These are phyloP conservation scores for Zoanthus solanderi DNA, from an alignment of 92 coral and sea anemone species.

Conservation along the genomic window DNA sequence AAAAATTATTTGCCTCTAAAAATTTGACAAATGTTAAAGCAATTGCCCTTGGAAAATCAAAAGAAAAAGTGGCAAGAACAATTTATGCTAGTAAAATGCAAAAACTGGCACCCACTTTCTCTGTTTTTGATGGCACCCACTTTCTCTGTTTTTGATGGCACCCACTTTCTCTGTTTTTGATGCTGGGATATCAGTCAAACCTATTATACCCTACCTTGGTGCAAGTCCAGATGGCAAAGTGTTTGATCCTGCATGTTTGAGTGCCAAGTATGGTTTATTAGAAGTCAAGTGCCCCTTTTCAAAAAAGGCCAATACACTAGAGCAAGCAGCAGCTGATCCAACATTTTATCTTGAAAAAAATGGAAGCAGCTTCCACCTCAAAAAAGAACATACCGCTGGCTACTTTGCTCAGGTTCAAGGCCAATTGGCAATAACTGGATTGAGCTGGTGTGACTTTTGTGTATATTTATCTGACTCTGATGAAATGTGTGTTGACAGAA, in stretches of 20 bases:
- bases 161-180: neutral
- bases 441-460: conserved; percentile 65
- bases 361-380: conserved; percentile 14
- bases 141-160: neutral
- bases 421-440: conserved; percentile 52
- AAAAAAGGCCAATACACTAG: conserved; percentile 39
- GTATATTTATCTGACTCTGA: conserved; percentile 50
- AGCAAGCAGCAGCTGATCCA: conserved; percentile 49
- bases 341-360: conserved; percentile 34
- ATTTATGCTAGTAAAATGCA: conserved; percentile 58
- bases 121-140: neutral
- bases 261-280: conserved; percentile 51
- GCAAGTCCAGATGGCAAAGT: conserved; percentile 77
- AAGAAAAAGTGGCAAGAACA: conserved; percentile 44
- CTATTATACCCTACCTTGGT: conserved; percentile 38
- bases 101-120: conserved; percentile 12
- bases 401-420: conserved; percentile 69
- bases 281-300: conserved; percentile 63
- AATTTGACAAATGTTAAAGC: conserved; percentile 56
- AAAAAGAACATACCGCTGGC: conserved; percentile 42
- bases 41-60: conserved; percentile 48
- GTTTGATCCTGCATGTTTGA: conserved; percentile 56
- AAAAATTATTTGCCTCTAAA: conserved; percentile 53
- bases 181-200: neutral
- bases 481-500: conserved; percentile 54